These are phyloP conservation scores for Anolis carolinensis DNA, from an alignment of 2,113 vertebrate species.

Conservation along the genomic window DNA sequence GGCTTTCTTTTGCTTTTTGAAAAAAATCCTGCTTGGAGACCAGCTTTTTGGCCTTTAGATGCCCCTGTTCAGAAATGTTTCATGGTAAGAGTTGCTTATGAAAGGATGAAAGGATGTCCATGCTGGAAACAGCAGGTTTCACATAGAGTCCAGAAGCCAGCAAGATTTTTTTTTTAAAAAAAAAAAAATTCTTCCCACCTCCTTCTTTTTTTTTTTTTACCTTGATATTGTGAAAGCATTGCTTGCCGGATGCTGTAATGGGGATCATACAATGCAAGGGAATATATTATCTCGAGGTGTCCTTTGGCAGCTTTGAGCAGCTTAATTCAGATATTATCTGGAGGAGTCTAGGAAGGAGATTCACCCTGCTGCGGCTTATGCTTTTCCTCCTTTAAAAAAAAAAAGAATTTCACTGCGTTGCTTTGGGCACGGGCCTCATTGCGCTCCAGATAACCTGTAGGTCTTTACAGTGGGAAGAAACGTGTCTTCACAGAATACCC, in stretches of 20 bases:
- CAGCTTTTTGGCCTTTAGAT: conserved; percentile 68
- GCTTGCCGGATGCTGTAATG: neutral
- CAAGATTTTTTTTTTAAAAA: conserved; percentile 24
- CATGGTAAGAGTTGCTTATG: conserved; percentile 63
- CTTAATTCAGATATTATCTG: neutral
- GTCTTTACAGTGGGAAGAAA: conserved; percentile 4
- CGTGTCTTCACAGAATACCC: neutral
- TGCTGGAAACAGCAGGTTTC: conserved; percentile 56
- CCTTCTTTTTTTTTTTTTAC: conserved; percentile 52
- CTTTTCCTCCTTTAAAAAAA: neutral
- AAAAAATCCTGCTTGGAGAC: conserved; percentile 43
- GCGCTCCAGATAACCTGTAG: neutral
- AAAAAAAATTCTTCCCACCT: neutral
- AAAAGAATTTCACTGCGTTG: neutral
- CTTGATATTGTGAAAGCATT: neutral
- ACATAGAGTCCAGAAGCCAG: neutral
- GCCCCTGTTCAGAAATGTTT: conserved; percentile 60
- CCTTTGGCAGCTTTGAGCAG: neutral
- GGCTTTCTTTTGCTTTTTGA: conserved; percentile 7
- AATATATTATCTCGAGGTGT: neutral
- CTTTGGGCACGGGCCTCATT: fast-evolving
- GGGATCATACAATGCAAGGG: conserved; percentile 20
- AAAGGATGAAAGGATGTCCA: conserved; percentile 68
- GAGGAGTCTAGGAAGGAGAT: neutral
- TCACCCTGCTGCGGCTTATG: conserved; percentile 12